Evolutionary conservation across 2,797 vertebrate genomes (phyloP).

Genomic region (Emys orbicularis): DNA sequence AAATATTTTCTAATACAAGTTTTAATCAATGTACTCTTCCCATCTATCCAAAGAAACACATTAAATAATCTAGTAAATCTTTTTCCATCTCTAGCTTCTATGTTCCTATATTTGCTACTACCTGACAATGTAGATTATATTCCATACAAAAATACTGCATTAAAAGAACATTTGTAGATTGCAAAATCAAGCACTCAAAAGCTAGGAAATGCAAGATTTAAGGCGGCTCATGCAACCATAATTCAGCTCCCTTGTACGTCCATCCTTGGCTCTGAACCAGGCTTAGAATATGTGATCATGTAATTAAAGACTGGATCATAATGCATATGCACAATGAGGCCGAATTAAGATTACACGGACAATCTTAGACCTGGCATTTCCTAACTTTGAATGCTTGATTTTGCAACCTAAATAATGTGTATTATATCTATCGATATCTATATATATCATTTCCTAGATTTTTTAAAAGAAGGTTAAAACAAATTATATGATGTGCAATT

Average conservation of each 20-base stretch:
- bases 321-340: constrained; percentile 2
- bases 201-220: constrained; percentile 72
- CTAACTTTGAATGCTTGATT: background rate
- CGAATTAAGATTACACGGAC: constrained; percentile 9
- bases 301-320: constrained; percentile 4
- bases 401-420: constrained; percentile 65
- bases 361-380: constrained; percentile 14
- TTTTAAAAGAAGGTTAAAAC: constrained; percentile 65
- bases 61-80: constrained; percentile 45
- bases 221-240: constrained; percentile 47
- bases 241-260: constrained; percentile 38
- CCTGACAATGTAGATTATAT: background rate
- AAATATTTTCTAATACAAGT: background rate
- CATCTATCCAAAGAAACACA: background rate
- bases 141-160: constrained; percentile 59
- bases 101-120: background rate
- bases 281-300: constrained; percentile 35
- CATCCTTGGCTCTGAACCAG: constrained; percentile 43
- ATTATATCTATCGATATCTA: constrained; percentile 78
- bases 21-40: constrained; percentile 42
- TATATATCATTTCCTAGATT: constrained; percentile 76
- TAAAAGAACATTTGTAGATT: constrained; percentile 47
- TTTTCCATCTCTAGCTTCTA: constrained; percentile 35
- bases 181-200: constrained; percentile 49
- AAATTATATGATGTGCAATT: constrained; percentile 70